A percentile compares a stretch with the other conserved stretches of the same genome.
These are phyloP conservation scores for Sapajus apella DNA, from an alignment of 2,113 vertebrate genomes.

Conservation along the genomic window DNA sequence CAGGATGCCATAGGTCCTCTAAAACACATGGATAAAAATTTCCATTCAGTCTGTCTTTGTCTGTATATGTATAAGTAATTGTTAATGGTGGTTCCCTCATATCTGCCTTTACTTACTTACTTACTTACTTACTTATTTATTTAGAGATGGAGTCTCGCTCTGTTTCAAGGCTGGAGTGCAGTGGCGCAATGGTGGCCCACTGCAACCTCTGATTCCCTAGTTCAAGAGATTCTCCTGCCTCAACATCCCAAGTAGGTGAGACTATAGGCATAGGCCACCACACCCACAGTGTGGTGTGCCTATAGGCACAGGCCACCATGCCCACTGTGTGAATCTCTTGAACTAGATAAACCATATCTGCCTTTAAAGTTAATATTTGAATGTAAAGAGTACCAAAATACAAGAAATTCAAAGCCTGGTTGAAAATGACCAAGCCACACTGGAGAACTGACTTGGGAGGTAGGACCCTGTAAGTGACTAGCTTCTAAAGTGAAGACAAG, in stretches of 20 bases:
- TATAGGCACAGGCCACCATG: no score
- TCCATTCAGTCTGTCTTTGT: neutral
- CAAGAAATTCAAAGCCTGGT: neutral
- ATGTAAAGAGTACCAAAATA: conserved; percentile 14
- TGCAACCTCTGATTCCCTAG: no score
- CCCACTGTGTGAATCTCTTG: no score
- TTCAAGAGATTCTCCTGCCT: no score
- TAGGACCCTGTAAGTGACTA: neutral
- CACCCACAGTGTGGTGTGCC: no score
- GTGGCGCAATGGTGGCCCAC: no score
- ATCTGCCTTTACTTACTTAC: neutral
- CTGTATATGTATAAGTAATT: neutral
- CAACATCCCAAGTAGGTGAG: no score
- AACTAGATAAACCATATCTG: neutral
- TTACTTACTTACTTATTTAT: no score
- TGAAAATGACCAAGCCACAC: neutral
- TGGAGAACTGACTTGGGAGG: neutral
- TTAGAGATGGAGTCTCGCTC: no score
- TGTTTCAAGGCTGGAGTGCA: no score
- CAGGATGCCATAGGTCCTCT: neutral
- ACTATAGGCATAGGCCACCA: no score
- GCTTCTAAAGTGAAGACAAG: neutral
- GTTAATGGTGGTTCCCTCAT: neutral
- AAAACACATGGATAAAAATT: neutral
- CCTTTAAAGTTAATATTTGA: neutral